These are phyloP conservation scores for Polydesmus complanatus DNA, from an alignment of 2,888 invertebrate species.

Conservation along the genomic window DNA sequence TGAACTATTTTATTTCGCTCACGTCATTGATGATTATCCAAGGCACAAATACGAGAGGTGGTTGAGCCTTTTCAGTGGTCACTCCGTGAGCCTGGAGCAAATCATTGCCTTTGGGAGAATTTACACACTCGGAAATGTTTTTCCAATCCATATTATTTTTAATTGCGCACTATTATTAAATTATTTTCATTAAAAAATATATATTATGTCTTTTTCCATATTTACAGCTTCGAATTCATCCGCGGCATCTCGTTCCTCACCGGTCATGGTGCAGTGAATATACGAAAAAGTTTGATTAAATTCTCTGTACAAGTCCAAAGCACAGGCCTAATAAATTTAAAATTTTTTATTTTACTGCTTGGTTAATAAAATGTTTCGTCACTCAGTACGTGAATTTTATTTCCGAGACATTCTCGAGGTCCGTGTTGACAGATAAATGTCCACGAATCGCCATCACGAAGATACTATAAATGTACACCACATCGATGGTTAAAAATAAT, in stretches of 20 bases:
- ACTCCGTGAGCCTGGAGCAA: slow-evolving; percentile 24
- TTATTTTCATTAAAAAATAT: background rate
- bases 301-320: slow-evolving; percentile 33
- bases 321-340: slow-evolving; percentile 37
- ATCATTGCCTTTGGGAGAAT: slow-evolving; percentile 21
- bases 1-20: background rate
- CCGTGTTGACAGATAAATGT: slow-evolving; percentile 50
- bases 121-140: slow-evolving; percentile 22
- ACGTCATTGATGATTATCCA: slow-evolving; percentile 25
- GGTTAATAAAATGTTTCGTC: background rate
- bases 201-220: background rate
- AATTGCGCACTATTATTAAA: slow-evolving; percentile 22
- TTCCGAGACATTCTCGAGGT: slow-evolving; percentile 54
- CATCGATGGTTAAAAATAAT: too few relatives aligned
- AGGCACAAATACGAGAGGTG: slow-evolving; percentile 25
- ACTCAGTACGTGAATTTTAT: slow-evolving; percentile 42
- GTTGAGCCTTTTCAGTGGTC: slow-evolving; percentile 21
- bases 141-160: slow-evolving; percentile 22
- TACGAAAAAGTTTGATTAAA: slow-evolving; percentile 35
- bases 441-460: background rate
- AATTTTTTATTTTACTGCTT: background rate
- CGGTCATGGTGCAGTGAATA: slow-evolving; percentile 45
- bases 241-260: background rate
- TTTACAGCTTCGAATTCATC: background rate
- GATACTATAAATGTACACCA: too few relatives aligned